phyloP scores from a whole-genome alignment of 2,113 vertebrate species.

The Elephas maximus region DNA sequence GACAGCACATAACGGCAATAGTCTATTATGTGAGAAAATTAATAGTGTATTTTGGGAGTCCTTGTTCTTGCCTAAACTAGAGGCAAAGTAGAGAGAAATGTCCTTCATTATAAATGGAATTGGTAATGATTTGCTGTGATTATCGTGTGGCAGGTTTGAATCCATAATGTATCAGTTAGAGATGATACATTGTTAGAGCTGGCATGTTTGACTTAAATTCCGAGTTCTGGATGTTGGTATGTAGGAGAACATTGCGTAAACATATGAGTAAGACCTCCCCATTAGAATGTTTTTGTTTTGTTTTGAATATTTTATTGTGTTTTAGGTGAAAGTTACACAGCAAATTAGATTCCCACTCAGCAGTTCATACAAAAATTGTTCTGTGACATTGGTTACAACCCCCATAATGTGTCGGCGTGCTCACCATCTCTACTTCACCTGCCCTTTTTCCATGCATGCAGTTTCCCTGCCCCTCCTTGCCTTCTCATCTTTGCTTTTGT shows the following conservation, averaged over 20 bases:
- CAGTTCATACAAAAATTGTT: neutral
- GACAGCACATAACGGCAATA: too few species aligned
- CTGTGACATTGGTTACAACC: too few species aligned
- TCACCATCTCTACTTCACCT: neutral
- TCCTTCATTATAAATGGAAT: neutral
- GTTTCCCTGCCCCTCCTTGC: neutral
- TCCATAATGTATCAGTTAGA: neutral
- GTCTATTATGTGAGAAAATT: neutral
- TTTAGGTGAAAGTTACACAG: neutral
- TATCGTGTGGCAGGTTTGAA: neutral
- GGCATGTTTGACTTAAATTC: neutral
- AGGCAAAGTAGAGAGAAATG: neutral
- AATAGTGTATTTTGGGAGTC: neutral
- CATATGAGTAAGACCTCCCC: neutral
- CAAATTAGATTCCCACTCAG: neutral
- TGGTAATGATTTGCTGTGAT: neutral
- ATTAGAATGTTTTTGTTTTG: neutral
- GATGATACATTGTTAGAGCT: neutral
- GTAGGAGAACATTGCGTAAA: neutral
- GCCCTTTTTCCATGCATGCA: neutral
- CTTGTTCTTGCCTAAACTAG: neutral
- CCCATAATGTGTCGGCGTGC: too few species aligned
- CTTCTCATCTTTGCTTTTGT: neutral
- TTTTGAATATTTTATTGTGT: neutral
- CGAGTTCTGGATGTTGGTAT: neutral